Evolutionary conservation across 2,797 vertebrate genomes (phyloP).

Genomic region (Halcyon smyrnensis): DNA sequence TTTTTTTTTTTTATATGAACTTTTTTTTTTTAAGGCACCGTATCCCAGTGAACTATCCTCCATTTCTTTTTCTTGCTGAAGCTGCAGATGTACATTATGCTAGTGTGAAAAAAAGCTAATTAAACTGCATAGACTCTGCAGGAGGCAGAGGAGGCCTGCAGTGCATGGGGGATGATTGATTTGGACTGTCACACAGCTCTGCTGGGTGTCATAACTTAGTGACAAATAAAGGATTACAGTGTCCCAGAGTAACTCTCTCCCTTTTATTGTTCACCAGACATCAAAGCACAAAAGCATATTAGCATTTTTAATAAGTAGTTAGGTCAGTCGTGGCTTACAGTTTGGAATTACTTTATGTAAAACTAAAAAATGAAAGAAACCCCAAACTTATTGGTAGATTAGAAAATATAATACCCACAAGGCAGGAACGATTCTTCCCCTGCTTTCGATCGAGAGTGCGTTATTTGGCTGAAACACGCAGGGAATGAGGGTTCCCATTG

Average conservation of each 20-base stretch:
- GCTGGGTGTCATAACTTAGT: conserved; percentile 89
- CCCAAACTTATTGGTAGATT: conserved; percentile 61
- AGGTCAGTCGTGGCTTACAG: conserved; percentile 78
- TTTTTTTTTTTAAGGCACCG: conserved; percentile 74
- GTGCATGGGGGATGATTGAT: conserved; percentile 89
- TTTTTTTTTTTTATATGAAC: conserved; percentile 66
- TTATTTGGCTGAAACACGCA: conserved; percentile 72
- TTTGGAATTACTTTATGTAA: conserved; percentile 73
- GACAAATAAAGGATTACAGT: conserved; percentile 92
- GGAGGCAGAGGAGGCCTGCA: conserved; percentile 83
- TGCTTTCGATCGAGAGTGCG: neutral
- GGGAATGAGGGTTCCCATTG: conserved; percentile 32
- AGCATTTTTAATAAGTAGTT: conserved; percentile 93
- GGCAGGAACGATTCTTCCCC: conserved; percentile 16
- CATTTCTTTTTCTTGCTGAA: conserved; percentile 80
- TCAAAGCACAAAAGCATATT: conserved; percentile 91
- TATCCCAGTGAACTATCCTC: conserved; percentile 72
- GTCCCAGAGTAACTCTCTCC: conserved; percentile 84
- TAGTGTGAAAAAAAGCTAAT: conserved; percentile 87
- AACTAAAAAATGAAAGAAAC: conserved; percentile 20
- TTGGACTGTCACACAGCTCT: conserved; percentile 89
- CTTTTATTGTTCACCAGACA: conserved; percentile 88
- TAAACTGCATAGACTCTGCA: conserved; percentile 84
- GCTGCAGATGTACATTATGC: conserved; percentile 79
- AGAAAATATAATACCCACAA: conserved; percentile 61